These are phyloP conservation scores for Encarsia formosa DNA, from an alignment of 2,888 invertebrate genomes.

Conservation along the genomic window DNA sequence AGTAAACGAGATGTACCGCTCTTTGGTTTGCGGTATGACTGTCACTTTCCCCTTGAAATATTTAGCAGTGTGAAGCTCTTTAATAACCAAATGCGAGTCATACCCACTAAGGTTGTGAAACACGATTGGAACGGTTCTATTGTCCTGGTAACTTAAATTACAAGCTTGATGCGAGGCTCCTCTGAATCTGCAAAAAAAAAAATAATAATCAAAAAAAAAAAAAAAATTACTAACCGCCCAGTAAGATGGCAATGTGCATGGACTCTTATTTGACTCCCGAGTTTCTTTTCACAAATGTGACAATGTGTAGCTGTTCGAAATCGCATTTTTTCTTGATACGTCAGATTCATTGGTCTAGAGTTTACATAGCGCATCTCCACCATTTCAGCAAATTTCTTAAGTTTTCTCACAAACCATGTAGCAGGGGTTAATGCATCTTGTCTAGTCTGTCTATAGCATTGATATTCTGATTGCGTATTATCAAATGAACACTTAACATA, in stretches of 20 bases:
- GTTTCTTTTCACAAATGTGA: background rate
- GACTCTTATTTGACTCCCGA: background rate
- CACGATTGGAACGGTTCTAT: constrained; percentile 35
- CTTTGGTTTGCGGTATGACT: constrained; percentile 39
- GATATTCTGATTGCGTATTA: background rate
- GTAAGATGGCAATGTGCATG: constrained; percentile 16
- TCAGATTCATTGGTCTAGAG: background rate
- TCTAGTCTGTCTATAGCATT: background rate
- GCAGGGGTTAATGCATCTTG: background rate
- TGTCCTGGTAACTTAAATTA: constrained; percentile 38
- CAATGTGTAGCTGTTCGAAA: background rate
- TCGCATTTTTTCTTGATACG: background rate
- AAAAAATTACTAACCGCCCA: background rate
- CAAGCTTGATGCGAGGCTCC: constrained; percentile 26
- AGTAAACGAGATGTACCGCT: constrained; percentile 36
- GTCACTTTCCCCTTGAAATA: background rate
- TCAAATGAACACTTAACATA: background rate
- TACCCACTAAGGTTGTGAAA: constrained; percentile 26
- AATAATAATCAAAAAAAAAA: background rate
- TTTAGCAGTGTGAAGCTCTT: background rate
- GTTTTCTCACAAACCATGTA: background rate
- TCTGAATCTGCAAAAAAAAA: background rate
- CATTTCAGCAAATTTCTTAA: background rate
- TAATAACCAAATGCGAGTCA: background rate
- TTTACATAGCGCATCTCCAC: background rate